Base-by-base conservation (phyloP, 2,113 vertebrate genomes). In the Ageneiosus marmoratus region DNA sequence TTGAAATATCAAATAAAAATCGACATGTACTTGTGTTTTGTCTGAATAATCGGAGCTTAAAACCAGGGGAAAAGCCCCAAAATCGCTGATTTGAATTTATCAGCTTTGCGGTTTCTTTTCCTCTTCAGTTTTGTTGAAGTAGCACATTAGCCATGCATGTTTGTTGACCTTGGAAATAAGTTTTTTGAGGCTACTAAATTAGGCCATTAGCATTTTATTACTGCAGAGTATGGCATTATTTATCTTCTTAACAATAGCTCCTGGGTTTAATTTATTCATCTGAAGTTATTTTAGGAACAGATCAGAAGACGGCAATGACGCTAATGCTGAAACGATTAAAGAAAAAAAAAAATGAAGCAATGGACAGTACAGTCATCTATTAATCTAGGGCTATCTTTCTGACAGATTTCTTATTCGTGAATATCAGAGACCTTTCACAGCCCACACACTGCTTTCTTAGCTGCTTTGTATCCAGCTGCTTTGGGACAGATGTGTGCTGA, bases 81-180 rank as follows among this genome's bases (percentile, higher is more conserved):
- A 74, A 73, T 58, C 55, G 62, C 37, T 53, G 84, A 83, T 41
- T 41, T 86, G 77, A 41, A 41, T 76, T 72, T 37, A 75, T 79
- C 76, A 80, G 58, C 46, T 32, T 4, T 32, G 44, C 58, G 10
- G 63, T 16, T 29, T 41, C 37, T 41, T 41, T 41, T 50, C 77
- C 81, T 12, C 24, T 79, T 27, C 18, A 29, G 75, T 65, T 83
- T 83, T 77, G 41, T 53, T 62, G 81, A 74, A 83, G 85, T 24
- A 58, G 27, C 58, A 69, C 37, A 41, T 27, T 37, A 65, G 29
- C 63, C 18, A 10, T 11, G 63, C 32, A 22, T 62, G 55, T 79
- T 86, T 76, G 60, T 48, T 32, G 62, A 83, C 72, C 81, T 86
- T 83, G 81, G 72, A 82, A 78, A 79, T 60, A 55, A 53, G 62